These are phyloP conservation scores for Spodoptera exigua DNA, from an alignment of 2,888 invertebrate species.

Conservation along the genomic window DNA sequence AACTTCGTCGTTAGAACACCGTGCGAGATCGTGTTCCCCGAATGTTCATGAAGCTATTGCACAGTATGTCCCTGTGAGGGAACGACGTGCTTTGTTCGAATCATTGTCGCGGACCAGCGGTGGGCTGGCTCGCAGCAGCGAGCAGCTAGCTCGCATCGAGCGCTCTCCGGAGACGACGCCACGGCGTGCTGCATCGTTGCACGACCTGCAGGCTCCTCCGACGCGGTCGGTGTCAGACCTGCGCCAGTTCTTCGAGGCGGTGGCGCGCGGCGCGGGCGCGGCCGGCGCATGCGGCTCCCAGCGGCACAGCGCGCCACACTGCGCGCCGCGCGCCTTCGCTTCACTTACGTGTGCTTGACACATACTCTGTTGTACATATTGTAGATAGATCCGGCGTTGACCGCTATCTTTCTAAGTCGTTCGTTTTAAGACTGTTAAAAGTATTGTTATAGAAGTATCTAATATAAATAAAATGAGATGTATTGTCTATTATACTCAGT, in stretches of 20 bases:
- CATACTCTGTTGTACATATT: constrained; percentile 76
- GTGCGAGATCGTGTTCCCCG: constrained; percentile 86
- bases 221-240: constrained; percentile 91
- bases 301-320: constrained; percentile 78
- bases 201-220: constrained; percentile 89
- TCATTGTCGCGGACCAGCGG: constrained; percentile 91
- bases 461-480: constrained; percentile 84
- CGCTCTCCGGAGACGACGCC: constrained; percentile 76
- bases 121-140: constrained; percentile 91
- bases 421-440: constrained; percentile 89
- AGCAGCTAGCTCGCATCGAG: constrained; percentile 81
- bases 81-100: constrained; percentile 92
- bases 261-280: constrained; percentile 80
- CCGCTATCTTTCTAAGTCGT: constrained; percentile 86
- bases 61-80: constrained; percentile 92
- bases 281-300: constrained; percentile 65
- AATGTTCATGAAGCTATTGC: constrained; percentile 85
- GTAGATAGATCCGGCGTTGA: constrained; percentile 83
- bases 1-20: constrained; percentile 79
- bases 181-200: constrained; percentile 91
- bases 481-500: constrained; percentile 57
- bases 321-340: constrained; percentile 77
- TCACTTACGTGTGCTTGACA: constrained; percentile 83
- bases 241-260: constrained; percentile 92
- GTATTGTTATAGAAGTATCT: constrained; percentile 87